A percentile compares a stretch with the other conserved stretches of the same genome.
phyloP scores from a whole-genome alignment of 2,113 vertebrate genomes.

The Malurus melanocephalus region DNA sequence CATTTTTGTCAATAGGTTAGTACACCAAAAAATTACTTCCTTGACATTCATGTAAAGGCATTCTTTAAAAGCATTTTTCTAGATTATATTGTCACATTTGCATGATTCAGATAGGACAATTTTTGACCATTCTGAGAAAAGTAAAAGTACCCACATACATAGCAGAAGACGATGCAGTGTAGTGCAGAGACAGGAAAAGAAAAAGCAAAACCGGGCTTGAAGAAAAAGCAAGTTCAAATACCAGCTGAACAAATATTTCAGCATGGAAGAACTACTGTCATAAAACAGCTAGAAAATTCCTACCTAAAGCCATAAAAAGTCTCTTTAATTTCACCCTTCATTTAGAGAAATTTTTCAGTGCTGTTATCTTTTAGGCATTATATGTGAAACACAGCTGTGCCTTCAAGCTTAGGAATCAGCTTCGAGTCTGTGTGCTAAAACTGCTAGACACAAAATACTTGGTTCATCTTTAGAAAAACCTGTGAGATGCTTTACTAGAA shows the following conservation, averaged over 20 bases:
- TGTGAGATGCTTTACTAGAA: background rate
- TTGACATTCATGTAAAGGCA: background rate
- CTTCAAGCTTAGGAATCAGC: background rate
- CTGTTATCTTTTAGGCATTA: background rate
- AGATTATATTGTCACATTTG: background rate
- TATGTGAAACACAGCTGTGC: background rate
- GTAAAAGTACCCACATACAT: background rate
- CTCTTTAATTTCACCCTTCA: background rate
- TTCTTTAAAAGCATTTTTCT: background rate
- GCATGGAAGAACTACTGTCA: background rate
- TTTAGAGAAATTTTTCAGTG: background rate
- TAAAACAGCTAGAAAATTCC: background rate
- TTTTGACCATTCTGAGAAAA: constrained; percentile 1
- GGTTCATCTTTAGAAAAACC: background rate
- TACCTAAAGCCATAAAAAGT: background rate
- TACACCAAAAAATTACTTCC: background rate
- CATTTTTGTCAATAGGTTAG: background rate
- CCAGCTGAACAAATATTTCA: background rate
- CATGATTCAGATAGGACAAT: background rate
- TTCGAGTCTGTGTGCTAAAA: background rate
- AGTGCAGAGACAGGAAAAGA: background rate
- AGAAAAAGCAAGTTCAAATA: constrained; percentile 7
- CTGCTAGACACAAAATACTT: background rate
- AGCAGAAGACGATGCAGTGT: background rate
- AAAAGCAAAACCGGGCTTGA: constrained; percentile 3